A percentile compares a stretch with the other conserved stretches of the same genome.
Conservation (phyloP, 2,888 invertebrate genomes). For the Bembecia ichneumoniformis region DNA sequence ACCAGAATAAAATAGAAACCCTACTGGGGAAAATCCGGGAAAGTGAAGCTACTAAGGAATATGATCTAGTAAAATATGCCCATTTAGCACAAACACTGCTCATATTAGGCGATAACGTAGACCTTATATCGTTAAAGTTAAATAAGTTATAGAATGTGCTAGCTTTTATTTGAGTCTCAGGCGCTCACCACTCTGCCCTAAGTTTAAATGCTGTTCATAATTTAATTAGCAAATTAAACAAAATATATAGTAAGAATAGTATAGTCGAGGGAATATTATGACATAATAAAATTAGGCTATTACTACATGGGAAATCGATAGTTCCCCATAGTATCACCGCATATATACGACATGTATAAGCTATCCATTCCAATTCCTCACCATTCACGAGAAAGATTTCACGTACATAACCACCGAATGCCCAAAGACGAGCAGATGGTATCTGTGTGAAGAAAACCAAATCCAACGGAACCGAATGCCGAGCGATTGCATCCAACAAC, state of each 20-base stretch:
- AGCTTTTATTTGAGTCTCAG: no score
- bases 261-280: not conserved
- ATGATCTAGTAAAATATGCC: no score
- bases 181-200: no score
- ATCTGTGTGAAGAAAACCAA: no score
- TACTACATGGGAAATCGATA: not conserved
- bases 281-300: not conserved
- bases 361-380: no score
- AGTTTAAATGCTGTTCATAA: no score
- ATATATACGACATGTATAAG: not conserved
- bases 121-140: not conserved
- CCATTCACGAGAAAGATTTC: conserved; percentile 1
- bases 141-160: no score
- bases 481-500: no score
- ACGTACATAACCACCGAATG: conserved; percentile 7
- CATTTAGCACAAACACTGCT: not conserved
- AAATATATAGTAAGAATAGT: no score
- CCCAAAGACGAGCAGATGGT: conserved; percentile 5
- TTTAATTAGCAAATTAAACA: no score
- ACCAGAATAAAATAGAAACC: conserved; percentile 9
- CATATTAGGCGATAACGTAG: not conserved
- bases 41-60: not conserved
- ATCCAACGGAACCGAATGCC: no score
- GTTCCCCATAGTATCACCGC: not conserved
- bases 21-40: conserved; percentile 1